These are phyloP conservation scores for Remorina albescens DNA, from an alignment of 2,797 vertebrate genomes.

Conservation along the genomic window DNA sequence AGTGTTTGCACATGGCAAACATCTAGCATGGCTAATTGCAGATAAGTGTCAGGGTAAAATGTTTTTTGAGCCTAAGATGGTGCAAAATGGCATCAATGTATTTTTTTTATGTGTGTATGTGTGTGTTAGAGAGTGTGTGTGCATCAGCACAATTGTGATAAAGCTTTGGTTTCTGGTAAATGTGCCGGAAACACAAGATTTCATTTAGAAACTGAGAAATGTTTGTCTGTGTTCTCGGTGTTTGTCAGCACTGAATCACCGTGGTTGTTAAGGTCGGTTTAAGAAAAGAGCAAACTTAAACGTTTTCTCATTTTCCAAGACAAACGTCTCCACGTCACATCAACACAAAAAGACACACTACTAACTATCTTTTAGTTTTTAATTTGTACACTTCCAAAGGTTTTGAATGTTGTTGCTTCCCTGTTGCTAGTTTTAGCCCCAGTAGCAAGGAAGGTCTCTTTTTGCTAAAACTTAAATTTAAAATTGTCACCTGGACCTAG, in stretches of 20 bases:
- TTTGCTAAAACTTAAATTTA: neutral
- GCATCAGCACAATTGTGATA: slow-evolving; percentile 22
- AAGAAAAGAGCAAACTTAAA: slow-evolving; percentile 16
- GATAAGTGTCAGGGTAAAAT: slow-evolving; percentile 63
- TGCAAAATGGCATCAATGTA: slow-evolving; percentile 49
- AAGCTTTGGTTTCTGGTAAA: slow-evolving; percentile 19
- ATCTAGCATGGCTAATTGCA: slow-evolving; percentile 66
- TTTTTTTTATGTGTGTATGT: neutral
- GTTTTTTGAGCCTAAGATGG: slow-evolving; percentile 48
- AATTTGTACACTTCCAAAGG: too few relatives aligned
- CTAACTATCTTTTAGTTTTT: too few relatives aligned
- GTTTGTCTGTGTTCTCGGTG: slow-evolving; percentile 2
- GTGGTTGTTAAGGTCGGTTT: slow-evolving; percentile 1
- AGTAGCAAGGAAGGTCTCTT: neutral
- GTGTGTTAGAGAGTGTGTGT: neutral
- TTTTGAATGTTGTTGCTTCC: neutral
- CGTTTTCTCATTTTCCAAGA: slow-evolving; percentile 9
- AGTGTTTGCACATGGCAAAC: slow-evolving; percentile 73
- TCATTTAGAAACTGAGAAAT: slow-evolving; percentile 15
- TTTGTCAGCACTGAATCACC: slow-evolving; percentile 39
- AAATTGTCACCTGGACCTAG: neutral
- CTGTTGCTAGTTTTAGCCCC: neutral
- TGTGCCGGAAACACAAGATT: slow-evolving; percentile 6
- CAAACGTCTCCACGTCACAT: slow-evolving; percentile 14
- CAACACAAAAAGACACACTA: slow-evolving; percentile 3